Conservation (phyloP, 2,797 vertebrate genomes). For the Euthynnus affinis region DNA sequence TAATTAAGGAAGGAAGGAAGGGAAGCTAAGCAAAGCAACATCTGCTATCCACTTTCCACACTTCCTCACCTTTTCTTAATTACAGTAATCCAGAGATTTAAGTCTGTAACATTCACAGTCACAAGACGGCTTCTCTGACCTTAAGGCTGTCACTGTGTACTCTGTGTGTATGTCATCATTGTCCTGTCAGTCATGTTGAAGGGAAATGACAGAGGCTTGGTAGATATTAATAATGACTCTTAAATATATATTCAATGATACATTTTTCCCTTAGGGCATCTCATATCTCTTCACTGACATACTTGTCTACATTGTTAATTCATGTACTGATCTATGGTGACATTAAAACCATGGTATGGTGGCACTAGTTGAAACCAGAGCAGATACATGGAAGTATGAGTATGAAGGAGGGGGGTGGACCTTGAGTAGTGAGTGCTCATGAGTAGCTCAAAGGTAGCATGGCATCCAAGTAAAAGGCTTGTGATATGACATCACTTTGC, state of each 20-base stretch:
- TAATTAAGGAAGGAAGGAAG: neutral
- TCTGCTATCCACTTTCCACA: neutral
- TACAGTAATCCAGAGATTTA: conserved; percentile 1
- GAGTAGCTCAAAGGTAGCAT: neutral
- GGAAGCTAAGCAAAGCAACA: neutral
- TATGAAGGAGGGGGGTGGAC: neutral
- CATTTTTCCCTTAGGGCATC: neutral
- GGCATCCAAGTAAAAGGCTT: neutral
- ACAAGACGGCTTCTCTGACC: conserved; percentile 1
- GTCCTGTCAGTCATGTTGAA: conserved; percentile 31
- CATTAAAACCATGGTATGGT: conserved; percentile 34
- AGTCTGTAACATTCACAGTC: neutral
- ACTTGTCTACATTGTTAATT: conserved; percentile 23
- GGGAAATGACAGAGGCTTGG: conserved; percentile 17
- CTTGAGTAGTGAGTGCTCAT: conserved; percentile 3
- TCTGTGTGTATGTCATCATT: conserved; percentile 2
- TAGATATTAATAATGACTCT: conserved; percentile 29
- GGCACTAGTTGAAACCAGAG: conserved; percentile 25
- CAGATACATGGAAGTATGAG: no score
- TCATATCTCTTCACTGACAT: conserved; percentile 20
- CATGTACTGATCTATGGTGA: conserved; percentile 37
- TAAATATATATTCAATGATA: conserved; percentile 37
- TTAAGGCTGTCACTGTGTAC: neutral
- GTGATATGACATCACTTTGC: neutral
- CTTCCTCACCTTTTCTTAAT: neutral